These are phyloP conservation scores for Patella vulgata DNA, from an alignment of 1,140 invertebrate species.

Conservation along the genomic window DNA sequence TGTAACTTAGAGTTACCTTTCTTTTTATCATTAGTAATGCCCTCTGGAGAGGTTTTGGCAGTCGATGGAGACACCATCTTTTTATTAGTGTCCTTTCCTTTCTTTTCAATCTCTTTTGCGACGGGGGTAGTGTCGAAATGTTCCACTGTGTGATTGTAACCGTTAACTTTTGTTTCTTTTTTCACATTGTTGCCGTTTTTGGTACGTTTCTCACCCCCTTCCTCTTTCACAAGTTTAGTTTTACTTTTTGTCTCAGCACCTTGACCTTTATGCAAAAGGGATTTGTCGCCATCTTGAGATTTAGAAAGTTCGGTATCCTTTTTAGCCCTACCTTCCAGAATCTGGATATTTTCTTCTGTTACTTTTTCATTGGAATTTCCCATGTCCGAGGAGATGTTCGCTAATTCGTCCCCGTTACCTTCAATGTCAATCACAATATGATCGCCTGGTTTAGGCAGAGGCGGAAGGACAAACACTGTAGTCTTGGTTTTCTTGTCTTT, in stretches of 20 bases:
- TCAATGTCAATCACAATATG: slow-evolving; percentile 11
- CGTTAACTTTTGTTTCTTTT: slow-evolving; percentile 38
- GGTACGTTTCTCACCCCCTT: slow-evolving; percentile 6
- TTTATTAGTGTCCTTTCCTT: slow-evolving; percentile 8
- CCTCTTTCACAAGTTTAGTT: slow-evolving; percentile 8
- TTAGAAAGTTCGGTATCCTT: slow-evolving; percentile 1
- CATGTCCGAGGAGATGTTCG: slow-evolving; percentile 20
- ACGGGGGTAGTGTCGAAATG: slow-evolving; percentile 4
- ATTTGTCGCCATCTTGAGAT: slow-evolving; percentile 3
- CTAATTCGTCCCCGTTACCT: neutral
- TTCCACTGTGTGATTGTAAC: slow-evolving; percentile 16
- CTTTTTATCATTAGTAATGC: too few relatives aligned
- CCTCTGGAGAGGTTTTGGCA: neutral
- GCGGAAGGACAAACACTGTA: slow-evolving; percentile 18
- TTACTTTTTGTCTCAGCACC: slow-evolving; percentile 16
- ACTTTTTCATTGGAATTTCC: slow-evolving; percentile 42
- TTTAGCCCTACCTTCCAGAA: neutral
- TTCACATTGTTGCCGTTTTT: slow-evolving; percentile 22
- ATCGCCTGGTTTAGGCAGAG: slow-evolving; percentile 13
- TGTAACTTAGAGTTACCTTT: too few relatives aligned
- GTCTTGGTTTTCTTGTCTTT: slow-evolving; percentile 45
- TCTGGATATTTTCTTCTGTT: neutral
- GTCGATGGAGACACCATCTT: neutral
- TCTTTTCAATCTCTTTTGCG: slow-evolving; percentile 8
- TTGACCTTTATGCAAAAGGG: neutral